A percentile compares a stretch with the other conserved stretches of the same genome.
These are phyloP conservation scores for Leucophenga varia DNA, from an alignment of 1,140 invertebrate genomes.

Conservation along the genomic window DNA sequence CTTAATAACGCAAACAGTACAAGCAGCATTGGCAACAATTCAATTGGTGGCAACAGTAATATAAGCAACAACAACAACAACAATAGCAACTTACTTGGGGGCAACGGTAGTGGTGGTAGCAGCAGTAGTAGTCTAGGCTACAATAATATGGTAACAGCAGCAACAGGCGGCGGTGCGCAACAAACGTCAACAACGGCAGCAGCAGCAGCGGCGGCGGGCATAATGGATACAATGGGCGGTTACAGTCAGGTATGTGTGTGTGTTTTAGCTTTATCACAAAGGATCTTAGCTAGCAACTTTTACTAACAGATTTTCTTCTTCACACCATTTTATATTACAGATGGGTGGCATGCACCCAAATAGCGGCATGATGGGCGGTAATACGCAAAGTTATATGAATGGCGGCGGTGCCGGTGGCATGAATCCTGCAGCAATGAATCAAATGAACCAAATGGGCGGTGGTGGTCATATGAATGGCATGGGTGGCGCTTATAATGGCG, in stretches of 20 bases:
- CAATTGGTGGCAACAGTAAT: slow-evolving; percentile 40
- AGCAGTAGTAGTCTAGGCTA: slow-evolving; percentile 16
- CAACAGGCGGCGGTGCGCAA: slow-evolving; percentile 23
- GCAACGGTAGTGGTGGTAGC: slow-evolving; percentile 11
- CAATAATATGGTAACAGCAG: slow-evolving; percentile 31
- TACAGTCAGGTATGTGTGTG: slow-evolving; percentile 44
- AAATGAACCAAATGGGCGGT: slow-evolving; percentile 44
- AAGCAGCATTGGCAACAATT: not conserved
- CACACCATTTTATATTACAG: slow-evolving; percentile 15
- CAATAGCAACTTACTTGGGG: slow-evolving; percentile 23
- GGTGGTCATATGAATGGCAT: slow-evolving; percentile 47
- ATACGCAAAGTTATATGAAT: slow-evolving; percentile 21
- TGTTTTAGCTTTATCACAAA: not conserved
- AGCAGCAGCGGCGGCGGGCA: slow-evolving; percentile 23
- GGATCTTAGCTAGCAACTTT: too few relatives aligned
- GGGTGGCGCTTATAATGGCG: slow-evolving; percentile 37
- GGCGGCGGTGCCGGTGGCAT: slow-evolving; percentile 29
- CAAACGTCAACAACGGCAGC: slow-evolving; percentile 12
- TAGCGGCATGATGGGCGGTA: slow-evolving; percentile 14
- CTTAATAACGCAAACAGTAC: slow-evolving; percentile 23
- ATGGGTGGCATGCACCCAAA: slow-evolving; percentile 31
- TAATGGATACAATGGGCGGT: slow-evolving; percentile 52
- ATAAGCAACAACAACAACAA: slow-evolving; percentile 37
- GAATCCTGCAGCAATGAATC: slow-evolving; percentile 32
- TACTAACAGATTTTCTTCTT: slow-evolving; percentile 1